These are phyloP conservation scores for Kryphioiulus occultus DNA, from an alignment of 2,888 invertebrate genomes.

Conservation along the genomic window DNA sequence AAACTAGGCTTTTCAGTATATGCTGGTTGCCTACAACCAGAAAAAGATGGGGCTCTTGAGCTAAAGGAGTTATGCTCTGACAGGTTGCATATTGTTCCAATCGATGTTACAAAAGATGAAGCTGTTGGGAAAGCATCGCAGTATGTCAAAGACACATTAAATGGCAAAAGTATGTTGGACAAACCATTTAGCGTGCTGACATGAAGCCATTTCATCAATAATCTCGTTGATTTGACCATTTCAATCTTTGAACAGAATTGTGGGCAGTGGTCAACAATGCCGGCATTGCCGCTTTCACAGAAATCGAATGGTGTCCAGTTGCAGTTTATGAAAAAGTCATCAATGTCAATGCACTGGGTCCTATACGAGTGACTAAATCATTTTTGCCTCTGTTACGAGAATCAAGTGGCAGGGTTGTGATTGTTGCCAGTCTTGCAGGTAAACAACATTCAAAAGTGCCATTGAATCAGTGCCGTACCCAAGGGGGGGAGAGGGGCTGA, in stretches of 20 bases:
- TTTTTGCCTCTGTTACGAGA: slow-evolving; percentile 60
- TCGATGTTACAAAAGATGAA: slow-evolving; percentile 63
- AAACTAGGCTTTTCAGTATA: slow-evolving; percentile 61
- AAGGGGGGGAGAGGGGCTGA: too few species aligned
- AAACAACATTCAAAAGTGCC: slow-evolving; percentile 29
- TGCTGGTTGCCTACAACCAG: slow-evolving; percentile 61
- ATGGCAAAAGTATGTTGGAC: slow-evolving; percentile 50
- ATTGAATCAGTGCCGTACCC: too few species aligned
- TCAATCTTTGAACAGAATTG: slow-evolving; percentile 47
- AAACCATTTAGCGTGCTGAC: neutral
- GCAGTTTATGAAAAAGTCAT: slow-evolving; percentile 61
- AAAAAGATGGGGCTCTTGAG: slow-evolving; percentile 59
- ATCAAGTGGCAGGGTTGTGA: slow-evolving; percentile 59
- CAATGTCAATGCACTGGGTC: slow-evolving; percentile 61
- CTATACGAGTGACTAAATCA: slow-evolving; percentile 60
- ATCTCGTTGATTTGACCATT: neutral
- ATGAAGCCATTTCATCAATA: neutral
- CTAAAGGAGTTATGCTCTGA: slow-evolving; percentile 57
- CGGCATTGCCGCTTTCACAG: slow-evolving; percentile 64
- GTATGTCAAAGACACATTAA: slow-evolving; percentile 54
- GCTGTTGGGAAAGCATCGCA: slow-evolving; percentile 56
- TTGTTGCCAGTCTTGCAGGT: slow-evolving; percentile 61
- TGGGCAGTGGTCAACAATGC: slow-evolving; percentile 66
- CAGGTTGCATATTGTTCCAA: slow-evolving; percentile 60
- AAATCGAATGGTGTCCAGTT: slow-evolving; percentile 65